Conservation (phyloP, 2,888 invertebrate genomes). For the Lagria hirta region DNA sequence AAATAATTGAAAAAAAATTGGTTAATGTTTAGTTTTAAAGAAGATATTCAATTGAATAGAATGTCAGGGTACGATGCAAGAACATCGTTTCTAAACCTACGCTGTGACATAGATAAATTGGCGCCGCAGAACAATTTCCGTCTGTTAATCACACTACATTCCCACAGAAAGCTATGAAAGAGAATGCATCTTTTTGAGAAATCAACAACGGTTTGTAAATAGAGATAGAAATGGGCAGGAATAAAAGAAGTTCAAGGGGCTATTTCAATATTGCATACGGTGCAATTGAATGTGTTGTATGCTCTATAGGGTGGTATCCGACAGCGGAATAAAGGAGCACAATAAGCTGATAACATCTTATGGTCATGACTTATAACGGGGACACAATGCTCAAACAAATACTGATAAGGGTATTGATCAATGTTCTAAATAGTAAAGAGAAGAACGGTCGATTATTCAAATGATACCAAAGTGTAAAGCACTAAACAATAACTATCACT, state of each 20-base stretch:
- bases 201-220: constrained; percentile 30
- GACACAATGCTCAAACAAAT: constrained; percentile 41
- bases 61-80: constrained; percentile 31
- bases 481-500: constrained; percentile 46
- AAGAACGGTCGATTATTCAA: constrained; percentile 47
- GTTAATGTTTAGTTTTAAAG: constrained; percentile 30
- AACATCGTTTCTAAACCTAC: constrained; percentile 42
- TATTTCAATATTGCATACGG: constrained; percentile 28
- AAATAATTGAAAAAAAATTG: constrained; percentile 11
- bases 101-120: constrained; percentile 51
- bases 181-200: constrained; percentile 41
- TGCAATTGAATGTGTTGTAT: constrained; percentile 29
- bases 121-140: constrained; percentile 54
- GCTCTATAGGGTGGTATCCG: constrained; percentile 26
- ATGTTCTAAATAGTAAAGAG: constrained; percentile 45
- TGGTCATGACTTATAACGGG: constrained; percentile 43
- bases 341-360: constrained; percentile 42
- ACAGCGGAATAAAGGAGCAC: constrained; percentile 36
- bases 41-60: constrained; percentile 34
- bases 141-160: constrained; percentile 54
- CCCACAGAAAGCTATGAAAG: constrained; percentile 46
- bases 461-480: constrained; percentile 40
- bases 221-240: constrained; percentile 17
- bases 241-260: constrained; percentile 23
- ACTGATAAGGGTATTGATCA: constrained; percentile 47